Evolutionary conservation across 2,888 invertebrate species (phyloP).

Genomic region (Dyspetes luteomarginatus): DNA sequence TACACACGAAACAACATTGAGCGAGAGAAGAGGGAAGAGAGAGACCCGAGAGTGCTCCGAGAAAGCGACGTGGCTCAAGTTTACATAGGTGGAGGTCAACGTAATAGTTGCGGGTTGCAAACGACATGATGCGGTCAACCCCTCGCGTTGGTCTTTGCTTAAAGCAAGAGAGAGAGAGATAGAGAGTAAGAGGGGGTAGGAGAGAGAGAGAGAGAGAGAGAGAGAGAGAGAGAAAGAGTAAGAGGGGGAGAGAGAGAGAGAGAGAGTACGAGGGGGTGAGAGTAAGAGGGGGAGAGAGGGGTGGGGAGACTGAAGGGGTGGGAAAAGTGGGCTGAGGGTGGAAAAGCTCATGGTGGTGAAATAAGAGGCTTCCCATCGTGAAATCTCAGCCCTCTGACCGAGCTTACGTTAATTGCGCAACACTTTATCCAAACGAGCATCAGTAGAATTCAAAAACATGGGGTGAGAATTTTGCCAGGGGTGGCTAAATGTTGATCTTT

Average conservation of each 20-base stretch:
- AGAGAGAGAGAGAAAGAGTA: not conserved
- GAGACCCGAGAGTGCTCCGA: not conserved
- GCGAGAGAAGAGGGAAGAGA: not conserved
- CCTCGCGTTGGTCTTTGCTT: constrained; percentile 12
- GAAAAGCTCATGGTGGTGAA: constrained; percentile 4
- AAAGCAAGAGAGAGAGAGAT: not conserved
- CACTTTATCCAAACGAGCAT: not conserved
- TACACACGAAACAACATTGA: not conserved
- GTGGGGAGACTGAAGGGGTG: constrained; percentile 8
- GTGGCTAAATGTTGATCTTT: not conserved
- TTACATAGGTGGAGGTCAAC: constrained; percentile 64
- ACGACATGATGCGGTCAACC: constrained; percentile 51
- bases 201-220: constrained; percentile 45
- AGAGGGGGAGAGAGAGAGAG: constrained; percentile 57
- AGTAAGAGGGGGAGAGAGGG: constrained; percentile 44
- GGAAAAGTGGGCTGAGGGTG: not conserved
- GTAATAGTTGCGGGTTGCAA: constrained; percentile 63
- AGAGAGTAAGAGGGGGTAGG: constrained; percentile 22
- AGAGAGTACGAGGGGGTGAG: not conserved
- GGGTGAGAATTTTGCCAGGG: not conserved
- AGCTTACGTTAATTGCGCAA: constrained; percentile 1
- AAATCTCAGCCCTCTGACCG: constrained; percentile 19
- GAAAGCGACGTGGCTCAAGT: constrained; percentile 49
- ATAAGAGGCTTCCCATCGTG: constrained; percentile 14
- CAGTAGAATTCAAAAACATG: not conserved